Conservation (phyloP, 2,797 vertebrate species). For the Poliocrania exsul region DNA sequence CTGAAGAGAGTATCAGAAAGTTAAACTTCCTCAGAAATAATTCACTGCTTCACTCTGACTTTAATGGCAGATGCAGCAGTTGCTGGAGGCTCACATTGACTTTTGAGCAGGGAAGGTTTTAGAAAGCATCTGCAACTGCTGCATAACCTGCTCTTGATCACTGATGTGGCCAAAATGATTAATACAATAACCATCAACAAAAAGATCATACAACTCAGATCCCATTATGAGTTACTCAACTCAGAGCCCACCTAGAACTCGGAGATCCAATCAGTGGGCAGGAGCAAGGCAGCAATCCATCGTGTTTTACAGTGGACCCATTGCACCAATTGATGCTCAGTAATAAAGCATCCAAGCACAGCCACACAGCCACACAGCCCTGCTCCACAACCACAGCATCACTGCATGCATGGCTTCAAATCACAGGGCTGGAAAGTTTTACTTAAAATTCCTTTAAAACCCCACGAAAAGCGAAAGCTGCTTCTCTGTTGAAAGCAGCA, state of each 20-base stretch:
- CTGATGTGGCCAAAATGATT: not conserved
- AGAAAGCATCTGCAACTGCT: not conserved
- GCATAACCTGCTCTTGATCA: not conserved
- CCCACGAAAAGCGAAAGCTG: slow-evolving; percentile 7
- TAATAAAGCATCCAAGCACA: not conserved
- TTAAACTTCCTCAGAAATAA: not conserved
- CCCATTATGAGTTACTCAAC: not conserved
- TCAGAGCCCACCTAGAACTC: not conserved
- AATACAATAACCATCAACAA: slow-evolving; percentile 8
- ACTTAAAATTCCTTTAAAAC: slow-evolving; percentile 53
- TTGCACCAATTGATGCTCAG: not conserved
- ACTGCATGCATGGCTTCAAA: not conserved
- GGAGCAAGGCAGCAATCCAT: slow-evolving; percentile 47
- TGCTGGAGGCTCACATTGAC: fast-evolving
- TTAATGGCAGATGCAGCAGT: not conserved
- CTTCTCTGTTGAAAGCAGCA: slow-evolving; percentile 47
- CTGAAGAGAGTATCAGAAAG: not conserved
- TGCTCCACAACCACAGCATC: slow-evolving; percentile 15
- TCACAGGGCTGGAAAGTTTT: slow-evolving; percentile 34
- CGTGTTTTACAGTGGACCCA: slow-evolving; percentile 1
- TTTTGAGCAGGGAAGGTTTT: not conserved
- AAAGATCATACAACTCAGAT: slow-evolving; percentile 7
- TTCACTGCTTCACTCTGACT: not conserved
- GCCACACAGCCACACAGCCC: not conserved
- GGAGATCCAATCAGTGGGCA: slow-evolving; percentile 47